Conservation (phyloP, 2,888 invertebrate species). For the Drosophila prolongata region DNA sequence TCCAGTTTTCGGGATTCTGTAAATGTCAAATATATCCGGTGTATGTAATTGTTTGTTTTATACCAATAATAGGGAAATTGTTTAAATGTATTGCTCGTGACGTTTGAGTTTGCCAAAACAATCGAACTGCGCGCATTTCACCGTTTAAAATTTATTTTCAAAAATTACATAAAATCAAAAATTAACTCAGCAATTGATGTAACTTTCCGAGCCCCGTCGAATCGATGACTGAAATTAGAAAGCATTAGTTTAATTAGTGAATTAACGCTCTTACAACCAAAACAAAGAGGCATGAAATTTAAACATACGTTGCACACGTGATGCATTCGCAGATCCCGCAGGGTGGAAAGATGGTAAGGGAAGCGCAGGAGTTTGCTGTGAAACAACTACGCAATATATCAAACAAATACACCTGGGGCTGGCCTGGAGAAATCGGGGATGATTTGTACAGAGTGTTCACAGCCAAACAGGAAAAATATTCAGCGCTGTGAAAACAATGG, state of each 20-base stretch:
- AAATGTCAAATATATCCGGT: too few relatives aligned
- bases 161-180: too few relatives aligned
- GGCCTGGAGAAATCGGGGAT: constrained; percentile 54
- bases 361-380: constrained; percentile 23
- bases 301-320: constrained; percentile 67
- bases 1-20: too few relatives aligned
- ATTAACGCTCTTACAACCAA: constrained; percentile 37
- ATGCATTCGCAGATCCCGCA: constrained; percentile 67
- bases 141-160: too few relatives aligned
- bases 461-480: constrained; percentile 37
- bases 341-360: constrained; percentile 4
- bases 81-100: too few relatives aligned
- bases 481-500: constrained; percentile 52
- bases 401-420: constrained; percentile 74
- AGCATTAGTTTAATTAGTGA: constrained; percentile 63
- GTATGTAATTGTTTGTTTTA: too few relatives aligned
- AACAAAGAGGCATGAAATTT: constrained; percentile 58
- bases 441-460: constrained; percentile 54
- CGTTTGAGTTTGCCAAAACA: too few relatives aligned
- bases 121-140: too few relatives aligned
- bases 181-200: background rate
- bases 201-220: constrained; percentile 13
- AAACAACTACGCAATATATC: constrained; percentile 74
- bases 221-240: constrained; percentile 67
- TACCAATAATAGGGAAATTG: too few relatives aligned